Percentiles rank a stretch among this genome's conserved stretches.
phyloP scores from a whole-genome alignment of 2,888 invertebrate species.

The Keiferia lycopersicella region DNA sequence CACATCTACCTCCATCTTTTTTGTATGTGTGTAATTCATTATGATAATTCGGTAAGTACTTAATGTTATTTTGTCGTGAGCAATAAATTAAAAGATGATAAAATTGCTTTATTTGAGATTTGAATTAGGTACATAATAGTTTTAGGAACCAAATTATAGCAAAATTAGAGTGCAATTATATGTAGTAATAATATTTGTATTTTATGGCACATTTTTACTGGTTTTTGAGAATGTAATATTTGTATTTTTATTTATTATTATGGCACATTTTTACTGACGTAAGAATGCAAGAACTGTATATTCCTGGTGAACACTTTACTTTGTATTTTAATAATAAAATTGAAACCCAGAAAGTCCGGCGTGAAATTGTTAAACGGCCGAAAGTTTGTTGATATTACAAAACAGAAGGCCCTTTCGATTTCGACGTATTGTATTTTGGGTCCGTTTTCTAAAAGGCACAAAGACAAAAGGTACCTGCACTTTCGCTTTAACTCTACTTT shows the following conservation, averaged over 20 bases:
- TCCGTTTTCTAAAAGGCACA: conserved; percentile 35
- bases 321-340: conserved; percentile 6
- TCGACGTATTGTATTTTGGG: conserved; percentile 38
- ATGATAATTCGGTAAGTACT: background rate
- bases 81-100: background rate
- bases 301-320: background rate
- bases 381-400: conserved; percentile 23
- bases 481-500: conserved; percentile 54
- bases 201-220: no score
- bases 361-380: conserved; percentile 13
- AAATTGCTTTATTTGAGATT: no score
- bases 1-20: no score
- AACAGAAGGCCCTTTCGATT: conserved; percentile 51
- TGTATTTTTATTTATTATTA: no score
- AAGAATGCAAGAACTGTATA: background rate
- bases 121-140: no score
- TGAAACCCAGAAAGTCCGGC: conserved; percentile 9
- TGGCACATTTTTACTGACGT: background rate
- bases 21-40: no score
- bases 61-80: background rate
- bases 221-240: no score
- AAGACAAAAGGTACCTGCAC: conserved; percentile 44
- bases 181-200: no score
- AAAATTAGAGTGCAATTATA: no score
- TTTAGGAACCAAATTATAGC: no score